Evolutionary conservation across 1,140 invertebrate species (phyloP), one percentile per base, ranked within the genome.

Genomic region (Drosophila melanica): DNA sequence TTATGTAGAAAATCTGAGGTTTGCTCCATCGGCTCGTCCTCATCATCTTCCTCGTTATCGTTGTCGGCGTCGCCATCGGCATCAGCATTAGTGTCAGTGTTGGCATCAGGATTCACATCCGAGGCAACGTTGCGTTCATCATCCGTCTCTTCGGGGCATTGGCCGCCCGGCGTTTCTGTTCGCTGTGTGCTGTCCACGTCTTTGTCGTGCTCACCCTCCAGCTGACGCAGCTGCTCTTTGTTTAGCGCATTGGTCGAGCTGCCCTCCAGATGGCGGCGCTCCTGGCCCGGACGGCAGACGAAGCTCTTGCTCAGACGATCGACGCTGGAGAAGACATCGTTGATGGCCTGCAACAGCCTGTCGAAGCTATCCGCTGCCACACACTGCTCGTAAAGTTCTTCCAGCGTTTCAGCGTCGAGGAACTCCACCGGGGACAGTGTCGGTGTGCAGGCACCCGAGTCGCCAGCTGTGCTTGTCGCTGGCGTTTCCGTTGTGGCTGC

Each of bases 301-400:
- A 90, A 90, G 93, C 96, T 96, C 58, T 93, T 93, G 75, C 94
- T 94, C n/a, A 97, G 90, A 27, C 93, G 93, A 62, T 96, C 95
- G 48, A 95, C 93, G 58, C 93, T 94, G 53, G 95, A 96, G 91
- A 95, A 97, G n/a, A 96, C 94, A 78, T 95, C 93, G 18, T 95
- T 95, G 35, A 97, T 92, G 20, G 94, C 95, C 42, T 95, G 93
- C 66, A 96, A 95, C 14, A 97, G 90, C 44, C 93, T 92, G 12
- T 95, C 94, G 92, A 95, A 96, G 58, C 93, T 94, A 41, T 94
- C 92, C 47, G 93, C 93, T 44, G 93, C 87, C 90, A 95, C 93
- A 90, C 96, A 96, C 69, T 92, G 93, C 67, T 94, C 93, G 63
- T 96, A 94, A 45, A 97, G 94, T 7, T 94, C 92, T 60, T 94